Evolutionary conservation across 2,888 invertebrate genomes (phyloP), one percentile per base, ranked within the genome.

Genomic region (Thelaira solivaga): DNA sequence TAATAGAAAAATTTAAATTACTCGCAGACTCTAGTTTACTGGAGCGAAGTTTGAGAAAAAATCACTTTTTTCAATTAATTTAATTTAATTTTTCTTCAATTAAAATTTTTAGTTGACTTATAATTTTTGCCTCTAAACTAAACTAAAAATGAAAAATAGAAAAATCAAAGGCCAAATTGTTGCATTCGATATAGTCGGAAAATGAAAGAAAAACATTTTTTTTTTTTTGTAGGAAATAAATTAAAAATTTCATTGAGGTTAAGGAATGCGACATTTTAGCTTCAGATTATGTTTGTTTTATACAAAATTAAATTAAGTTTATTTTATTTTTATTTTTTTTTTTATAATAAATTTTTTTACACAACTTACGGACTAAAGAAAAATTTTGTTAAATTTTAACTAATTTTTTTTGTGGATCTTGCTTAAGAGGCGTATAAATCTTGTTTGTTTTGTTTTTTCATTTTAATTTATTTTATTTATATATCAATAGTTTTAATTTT

Each of bases 311-410:
- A 47, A 67, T 71, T 61, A 64, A 59, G 24, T 64, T 39, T 65
- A 55, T 26, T 62, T 72, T 13, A 1, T 1, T 29, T 43, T 59
- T 61, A 26, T 57, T 36, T 22, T n/a, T 49, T 53, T 41, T 53
- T 41, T 67, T 53, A 22, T 67, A 53, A 36, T 36, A 36, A 64
- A 29, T 45, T 41, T 53, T 76, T 78, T 41, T 78, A 74, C 61
- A 80, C 72, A 75, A 67, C 72, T 73, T 76, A 71, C 76, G 34
- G 57, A 18, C 47, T 73, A 72, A 72, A 49, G 49, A 55, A 73
- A 72, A 67, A 57, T 65, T 75, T 61, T 61, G 34, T 68, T 68
- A 67, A 65, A 64, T 68, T 80, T 73, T 76, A 72, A 68, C 67
- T 47, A 67, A 51, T 53, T 49, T 68, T 73, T 49, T 29, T 43